Evolutionary conservation across 2,888 invertebrate species (phyloP), one percentile per base, ranked within the genome.

Genomic region (Orthosia cruda): DNA sequence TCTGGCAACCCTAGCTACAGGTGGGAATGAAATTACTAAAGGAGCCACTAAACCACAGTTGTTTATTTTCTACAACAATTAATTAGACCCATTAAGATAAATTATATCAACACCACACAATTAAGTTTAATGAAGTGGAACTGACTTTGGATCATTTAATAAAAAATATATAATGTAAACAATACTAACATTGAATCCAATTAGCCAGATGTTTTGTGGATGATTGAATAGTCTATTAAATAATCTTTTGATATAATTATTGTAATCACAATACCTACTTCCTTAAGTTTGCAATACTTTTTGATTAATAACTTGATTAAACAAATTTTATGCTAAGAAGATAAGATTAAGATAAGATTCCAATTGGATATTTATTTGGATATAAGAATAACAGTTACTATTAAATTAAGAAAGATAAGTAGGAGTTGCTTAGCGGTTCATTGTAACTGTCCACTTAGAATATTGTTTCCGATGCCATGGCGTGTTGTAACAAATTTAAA

Each of bases 401-500:
- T 20, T 20, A n/a, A 20, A 13, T 20, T 32, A 13, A 45, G 20
- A 5, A 11, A 32, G 18, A 12, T 59, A 45, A 15, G 3, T 59
- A n/a, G 59, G 40, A 40, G 11, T 40, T 40, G 4, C 12, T 18
- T 7, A 23, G 45, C 5, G 16, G 49, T 54, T 49, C 3, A n/a
- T 16, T 45, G 7, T 45, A 23, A 45, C 50, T 32, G 0, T 47
- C n/a, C 15, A 57, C 9, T 20, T 59, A 13, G 3, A 54, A 59
- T 74, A 61, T 50, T 55, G 52, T 55, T 62, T 74, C 4, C 16
- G 9, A 26, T 26, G 18, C 13, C 18, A 49, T 65, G 59, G 26
- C 26, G 52, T 20, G 52, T 59, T 58, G 45, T 16, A 62, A 68
- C 54, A 50, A 78, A 64, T 83, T 71, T 69, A 80, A 82, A 84